Percentiles rank a stretch among this genome's conserved stretches.
phyloP scores from a whole-genome alignment of 1,140 invertebrate species.

The Holotrichia oblita region DNA sequence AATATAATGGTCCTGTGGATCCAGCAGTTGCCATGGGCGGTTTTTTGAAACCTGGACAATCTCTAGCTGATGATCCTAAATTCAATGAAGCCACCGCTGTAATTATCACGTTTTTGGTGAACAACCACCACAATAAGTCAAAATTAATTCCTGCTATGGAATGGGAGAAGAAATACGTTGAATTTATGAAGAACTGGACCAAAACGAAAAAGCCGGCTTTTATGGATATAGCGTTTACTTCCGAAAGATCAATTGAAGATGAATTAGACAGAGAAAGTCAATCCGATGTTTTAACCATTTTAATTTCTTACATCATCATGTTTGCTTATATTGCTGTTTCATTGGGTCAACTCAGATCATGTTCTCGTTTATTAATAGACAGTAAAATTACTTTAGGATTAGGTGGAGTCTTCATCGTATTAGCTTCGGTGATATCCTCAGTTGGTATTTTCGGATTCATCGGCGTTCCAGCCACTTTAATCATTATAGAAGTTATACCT shows the following conservation, averaged over 20 bases:
- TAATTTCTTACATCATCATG: slow-evolving; percentile 97
- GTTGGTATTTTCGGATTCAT: slow-evolving; percentile 93
- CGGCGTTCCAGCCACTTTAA: slow-evolving; percentile 91
- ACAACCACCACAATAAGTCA: slow-evolving; percentile 83
- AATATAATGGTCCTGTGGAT: slow-evolving; percentile 90
- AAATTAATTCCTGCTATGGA: slow-evolving; percentile 77
- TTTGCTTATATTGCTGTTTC: slow-evolving; percentile 96
- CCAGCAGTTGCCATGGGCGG: slow-evolving; percentile 93
- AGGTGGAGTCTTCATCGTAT: slow-evolving; percentile 87
- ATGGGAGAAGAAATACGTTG: slow-evolving; percentile 91
- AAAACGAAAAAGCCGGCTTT: slow-evolving; percentile 71
- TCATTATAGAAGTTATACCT: slow-evolving; percentile 97
- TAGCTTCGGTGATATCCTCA: slow-evolving; percentile 90
- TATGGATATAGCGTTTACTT: slow-evolving; percentile 90
- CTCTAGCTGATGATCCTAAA: slow-evolving; percentile 66
- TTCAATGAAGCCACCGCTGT: slow-evolving; percentile 87
- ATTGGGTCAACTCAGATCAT: slow-evolving; percentile 84
- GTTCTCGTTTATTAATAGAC: slow-evolving; percentile 81
- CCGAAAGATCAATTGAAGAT: slow-evolving; percentile 95
- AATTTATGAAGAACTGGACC: slow-evolving; percentile 88
- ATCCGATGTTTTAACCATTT: slow-evolving; percentile 91
- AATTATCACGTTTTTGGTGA: slow-evolving; percentile 91
- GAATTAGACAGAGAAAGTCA: slow-evolving; percentile 91
- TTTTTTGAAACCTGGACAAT: slow-evolving; percentile 77
- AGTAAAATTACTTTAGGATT: slow-evolving; percentile 94